phyloP scores from a whole-genome alignment of 2,797 vertebrate genomes.

The Pseudochromis fuscus region DNA sequence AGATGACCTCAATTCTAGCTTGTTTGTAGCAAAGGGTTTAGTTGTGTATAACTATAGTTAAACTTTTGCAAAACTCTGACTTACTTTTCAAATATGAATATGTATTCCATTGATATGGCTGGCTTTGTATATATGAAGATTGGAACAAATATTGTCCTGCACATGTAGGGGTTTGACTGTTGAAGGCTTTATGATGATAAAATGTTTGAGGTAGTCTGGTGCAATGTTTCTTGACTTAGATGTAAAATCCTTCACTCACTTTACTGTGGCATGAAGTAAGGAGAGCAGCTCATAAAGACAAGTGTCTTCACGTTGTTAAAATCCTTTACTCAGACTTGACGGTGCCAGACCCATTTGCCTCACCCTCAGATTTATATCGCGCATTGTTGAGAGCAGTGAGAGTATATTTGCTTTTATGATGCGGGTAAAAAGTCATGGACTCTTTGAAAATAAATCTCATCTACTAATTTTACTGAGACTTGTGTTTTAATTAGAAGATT shows the following conservation, averaged over 20 bases:
- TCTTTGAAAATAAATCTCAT: slow-evolving; percentile 6
- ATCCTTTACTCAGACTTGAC: slow-evolving; percentile 15
- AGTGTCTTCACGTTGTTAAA: slow-evolving; percentile 8
- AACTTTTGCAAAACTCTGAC: not conserved
- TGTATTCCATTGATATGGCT: too few relatives aligned
- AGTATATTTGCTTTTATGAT: slow-evolving; percentile 19
- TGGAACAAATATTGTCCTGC: not conserved
- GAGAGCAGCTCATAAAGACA: slow-evolving; percentile 11
- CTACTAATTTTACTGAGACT: not conserved
- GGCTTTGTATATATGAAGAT: too few relatives aligned
- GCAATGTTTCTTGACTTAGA: not conserved
- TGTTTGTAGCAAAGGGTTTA: slow-evolving; percentile 39
- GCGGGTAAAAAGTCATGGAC: slow-evolving; percentile 16
- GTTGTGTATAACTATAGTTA: slow-evolving; percentile 17
- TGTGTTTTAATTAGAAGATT: slow-evolving; percentile 14
- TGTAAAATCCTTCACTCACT: not conserved
- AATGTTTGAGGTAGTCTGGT: not conserved
- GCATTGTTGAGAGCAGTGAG: slow-evolving; percentile 11
- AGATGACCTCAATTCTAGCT: slow-evolving; percentile 67
- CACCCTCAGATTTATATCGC: slow-evolving; percentile 14
- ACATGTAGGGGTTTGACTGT: not conserved
- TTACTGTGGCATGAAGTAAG: not conserved
- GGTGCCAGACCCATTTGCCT: slow-evolving; percentile 25
- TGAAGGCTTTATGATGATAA: too few relatives aligned
- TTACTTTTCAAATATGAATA: too few relatives aligned